phyloP scores from a whole-genome alignment of 2,888 invertebrate genomes.

The Blastobasis lacticolella region DNA sequence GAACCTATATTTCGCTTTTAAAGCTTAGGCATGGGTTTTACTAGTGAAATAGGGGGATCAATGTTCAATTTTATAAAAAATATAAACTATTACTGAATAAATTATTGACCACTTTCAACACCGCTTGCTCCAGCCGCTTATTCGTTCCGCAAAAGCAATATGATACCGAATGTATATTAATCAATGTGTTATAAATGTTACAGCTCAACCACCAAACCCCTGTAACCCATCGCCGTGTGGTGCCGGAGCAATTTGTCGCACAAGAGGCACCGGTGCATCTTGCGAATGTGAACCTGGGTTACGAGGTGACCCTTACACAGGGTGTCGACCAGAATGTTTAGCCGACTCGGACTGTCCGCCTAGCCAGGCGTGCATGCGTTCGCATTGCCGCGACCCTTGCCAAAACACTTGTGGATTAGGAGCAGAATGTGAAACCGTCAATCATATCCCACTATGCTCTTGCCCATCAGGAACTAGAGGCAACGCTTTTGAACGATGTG shows the following conservation, averaged over 20 bases:
- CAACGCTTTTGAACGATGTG: conserved; percentile 80
- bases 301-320: conserved; percentile 83
- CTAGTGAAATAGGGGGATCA: conserved; percentile 53
- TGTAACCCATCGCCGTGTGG: conserved; percentile 90
- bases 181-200: conserved; percentile 3
- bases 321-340: conserved; percentile 88
- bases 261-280: conserved; percentile 79
- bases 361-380: conserved; percentile 85
- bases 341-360: conserved; percentile 91
- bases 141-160: too few species aligned
- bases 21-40: conserved; percentile 74
- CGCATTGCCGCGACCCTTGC: conserved; percentile 90
- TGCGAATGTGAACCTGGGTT: conserved; percentile 84
- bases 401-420: conserved; percentile 87
- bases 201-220: conserved; percentile 55
- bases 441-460: conserved; percentile 81
- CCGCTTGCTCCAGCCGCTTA: conserved; percentile 44
- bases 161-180: too few species aligned
- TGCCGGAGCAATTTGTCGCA: conserved; percentile 85
- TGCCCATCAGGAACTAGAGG: conserved; percentile 81
- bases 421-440: conserved; percentile 83
- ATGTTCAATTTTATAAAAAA: conserved; percentile 7
- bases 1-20: conserved; percentile 58
- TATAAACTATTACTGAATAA: conserved; percentile 5
- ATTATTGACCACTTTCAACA: conserved; percentile 3